phyloP scores from a whole-genome alignment of 2,888 invertebrate genomes.

The Pseudococcus viburni region DNA sequence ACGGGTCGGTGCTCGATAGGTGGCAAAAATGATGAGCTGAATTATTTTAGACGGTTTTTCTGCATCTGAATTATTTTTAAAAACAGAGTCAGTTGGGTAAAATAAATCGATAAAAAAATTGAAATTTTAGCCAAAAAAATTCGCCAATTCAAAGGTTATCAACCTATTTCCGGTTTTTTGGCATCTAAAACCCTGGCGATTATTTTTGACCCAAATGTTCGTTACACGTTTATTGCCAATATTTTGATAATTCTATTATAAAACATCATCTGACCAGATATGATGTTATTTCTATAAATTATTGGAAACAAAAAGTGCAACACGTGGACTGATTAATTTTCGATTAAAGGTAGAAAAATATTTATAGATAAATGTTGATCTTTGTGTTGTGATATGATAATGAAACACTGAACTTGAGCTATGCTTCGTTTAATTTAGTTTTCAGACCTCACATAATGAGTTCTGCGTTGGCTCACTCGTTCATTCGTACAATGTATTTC shows the following conservation, averaged over 20 bases:
- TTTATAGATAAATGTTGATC: background rate
- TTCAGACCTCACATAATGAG: background rate
- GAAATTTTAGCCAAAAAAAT: background rate
- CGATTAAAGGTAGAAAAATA: background rate
- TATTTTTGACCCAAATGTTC: conserved; percentile 31
- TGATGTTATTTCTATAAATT: background rate
- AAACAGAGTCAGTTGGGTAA: conserved; percentile 83
- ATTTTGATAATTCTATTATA: conserved; percentile 1
- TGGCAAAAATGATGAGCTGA: background rate
- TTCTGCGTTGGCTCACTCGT: background rate
- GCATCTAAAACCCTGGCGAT: conserved; percentile 20
- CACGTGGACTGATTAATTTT: background rate
- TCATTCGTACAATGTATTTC: background rate
- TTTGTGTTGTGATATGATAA: background rate
- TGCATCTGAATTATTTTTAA: conserved; percentile 77
- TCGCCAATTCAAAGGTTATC: conserved; percentile 18
- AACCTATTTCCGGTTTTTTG: conserved; percentile 33
- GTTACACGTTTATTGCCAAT: conserved; percentile 9
- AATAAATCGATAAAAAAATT: background rate
- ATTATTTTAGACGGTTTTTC: background rate
- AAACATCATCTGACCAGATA: background rate
- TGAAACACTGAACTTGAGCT: conserved; percentile 27
- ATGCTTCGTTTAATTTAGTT: conserved; percentile 4
- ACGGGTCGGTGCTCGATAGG: background rate
- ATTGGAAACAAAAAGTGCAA: background rate